These are phyloP conservation scores for Pimpla rufipes DNA, from an alignment of 2,888 invertebrate species.

Conservation along the genomic window DNA sequence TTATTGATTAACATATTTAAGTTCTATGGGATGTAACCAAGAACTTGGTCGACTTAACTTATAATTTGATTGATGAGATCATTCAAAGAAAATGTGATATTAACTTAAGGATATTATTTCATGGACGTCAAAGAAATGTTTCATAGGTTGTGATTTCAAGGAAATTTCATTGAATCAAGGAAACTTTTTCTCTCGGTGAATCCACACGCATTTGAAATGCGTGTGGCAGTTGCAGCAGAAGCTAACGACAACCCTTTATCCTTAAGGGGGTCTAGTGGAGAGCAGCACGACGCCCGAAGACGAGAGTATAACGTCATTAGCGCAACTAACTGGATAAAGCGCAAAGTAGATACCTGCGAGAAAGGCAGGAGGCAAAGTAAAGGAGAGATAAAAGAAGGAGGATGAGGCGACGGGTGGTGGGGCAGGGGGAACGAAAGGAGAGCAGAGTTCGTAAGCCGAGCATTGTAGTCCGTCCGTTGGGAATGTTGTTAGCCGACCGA, in stretches of 20 bases:
- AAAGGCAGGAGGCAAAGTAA: constrained; percentile 19
- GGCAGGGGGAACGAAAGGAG: constrained; percentile 50
- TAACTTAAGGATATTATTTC: no score
- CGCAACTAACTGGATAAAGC: constrained; percentile 80
- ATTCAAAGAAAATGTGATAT: no score
- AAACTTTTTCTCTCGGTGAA: no score
- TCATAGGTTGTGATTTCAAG: no score
- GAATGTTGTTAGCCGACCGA: constrained; percentile 76
- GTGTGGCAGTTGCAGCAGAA: constrained; percentile 12
- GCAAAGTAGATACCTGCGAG: constrained; percentile 75
- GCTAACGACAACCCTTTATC: constrained; percentile 42
- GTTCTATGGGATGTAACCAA: no score
- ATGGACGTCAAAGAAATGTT: no score
- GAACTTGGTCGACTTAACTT: no score
- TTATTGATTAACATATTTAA: no score
- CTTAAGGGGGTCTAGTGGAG: constrained; percentile 44
- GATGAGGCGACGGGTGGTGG: no score
- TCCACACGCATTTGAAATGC: constrained; percentile 6
- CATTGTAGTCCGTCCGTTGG: constrained; percentile 68
- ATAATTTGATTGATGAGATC: no score
- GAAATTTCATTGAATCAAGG: no score
- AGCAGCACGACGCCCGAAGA: constrained; percentile 70
- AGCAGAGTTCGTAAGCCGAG: constrained; percentile 67
- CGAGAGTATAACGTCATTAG: constrained; percentile 77
- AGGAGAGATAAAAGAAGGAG: constrained; percentile 38